Evolutionary conservation across 2,888 invertebrate species (phyloP), one percentile per base, ranked within the genome.

Genomic region (Plusia festucae): DNA sequence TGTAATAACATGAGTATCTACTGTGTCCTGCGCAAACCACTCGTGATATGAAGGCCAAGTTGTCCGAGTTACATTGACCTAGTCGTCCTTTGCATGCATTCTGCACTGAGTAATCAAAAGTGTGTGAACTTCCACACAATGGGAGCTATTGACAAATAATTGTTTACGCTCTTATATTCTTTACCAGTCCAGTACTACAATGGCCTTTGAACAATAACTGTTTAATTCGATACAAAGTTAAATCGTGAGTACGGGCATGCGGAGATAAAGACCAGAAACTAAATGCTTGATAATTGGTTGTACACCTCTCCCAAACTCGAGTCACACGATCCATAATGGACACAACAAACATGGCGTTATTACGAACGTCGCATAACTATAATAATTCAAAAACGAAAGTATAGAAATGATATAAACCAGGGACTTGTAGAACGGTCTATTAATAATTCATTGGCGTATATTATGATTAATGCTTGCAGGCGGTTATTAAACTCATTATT

Each of bases 361-460:
- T 53, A 20, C 18, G 22, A 46, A 30, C 44, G 30, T 62, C 49
- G 40, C 46, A 52, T 46, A 49, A 51, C 13, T 40, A 81, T 68
- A 82, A 87, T 85, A 81, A 82, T 76, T 82, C 73, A 87, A 82
- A 85, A 86, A 76, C 79, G 87, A 86, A 87, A 87, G 87, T 85
- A 84, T 83, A 79, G 68, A 73, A 78, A 79, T 75, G 75, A 77
- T 66, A 65, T 68, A 68, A 57, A 64, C 65, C 65, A 65, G 59
- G 51, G 68, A 68, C 70, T 30, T 60, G 61, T 53, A 62, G 59
- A 68, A 60, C 65, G 46, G 20, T 72, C 67, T 68, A 86, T 85
- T 74, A 81, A 85, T 84, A 79, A 84, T 84, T 83, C 83, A 85
- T 82, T 62, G 65, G 13, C 22, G 61, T 60, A 63, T 72, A 75